A percentile compares a stretch with the other conserved stretches of the same genome.
phyloP scores from a whole-genome alignment of 2,113 vertebrate species.

The Lycocorax pyrrhopterus region DNA sequence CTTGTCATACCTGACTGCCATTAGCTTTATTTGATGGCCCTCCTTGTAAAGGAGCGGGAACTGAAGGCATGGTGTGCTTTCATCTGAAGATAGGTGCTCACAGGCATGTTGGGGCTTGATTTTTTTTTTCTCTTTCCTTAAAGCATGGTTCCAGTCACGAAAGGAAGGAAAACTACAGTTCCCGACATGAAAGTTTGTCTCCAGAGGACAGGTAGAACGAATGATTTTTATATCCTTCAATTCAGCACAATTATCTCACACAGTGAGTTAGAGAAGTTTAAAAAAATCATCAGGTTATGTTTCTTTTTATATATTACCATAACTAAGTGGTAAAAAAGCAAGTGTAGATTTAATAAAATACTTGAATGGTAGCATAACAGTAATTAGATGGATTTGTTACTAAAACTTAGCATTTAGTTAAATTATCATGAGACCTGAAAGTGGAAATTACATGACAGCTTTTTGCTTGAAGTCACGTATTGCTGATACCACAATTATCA shows the following conservation, averaged over 20 bases:
- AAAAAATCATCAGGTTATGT: not conserved
- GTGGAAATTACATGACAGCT: not conserved
- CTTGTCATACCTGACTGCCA: not conserved
- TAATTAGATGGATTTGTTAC: not conserved
- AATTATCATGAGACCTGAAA: not conserved
- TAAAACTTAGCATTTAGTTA: not conserved
- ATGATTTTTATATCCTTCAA: not conserved
- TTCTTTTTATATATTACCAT: not conserved
- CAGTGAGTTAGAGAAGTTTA: not conserved
- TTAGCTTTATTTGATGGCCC: not conserved
- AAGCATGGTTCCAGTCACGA: conserved; percentile 73
- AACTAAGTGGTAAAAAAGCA: not conserved
- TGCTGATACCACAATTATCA: not conserved
- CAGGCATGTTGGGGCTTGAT: not conserved
- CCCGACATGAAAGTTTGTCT: conserved; percentile 65
- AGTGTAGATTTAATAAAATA: not conserved
- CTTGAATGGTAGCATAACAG: not conserved
- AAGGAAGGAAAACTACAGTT: conserved; percentile 64
- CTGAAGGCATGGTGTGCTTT: not conserved
- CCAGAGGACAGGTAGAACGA: conserved; percentile 76
- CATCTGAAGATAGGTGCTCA: not conserved
- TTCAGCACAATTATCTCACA: not conserved
- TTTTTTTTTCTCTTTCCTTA: not conserved
- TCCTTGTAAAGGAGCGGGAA: not conserved
- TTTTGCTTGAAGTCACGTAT: not conserved